phyloP scores from a whole-genome alignment of 2,888 invertebrate genomes.

The Stramonita haemastoma region DNA sequence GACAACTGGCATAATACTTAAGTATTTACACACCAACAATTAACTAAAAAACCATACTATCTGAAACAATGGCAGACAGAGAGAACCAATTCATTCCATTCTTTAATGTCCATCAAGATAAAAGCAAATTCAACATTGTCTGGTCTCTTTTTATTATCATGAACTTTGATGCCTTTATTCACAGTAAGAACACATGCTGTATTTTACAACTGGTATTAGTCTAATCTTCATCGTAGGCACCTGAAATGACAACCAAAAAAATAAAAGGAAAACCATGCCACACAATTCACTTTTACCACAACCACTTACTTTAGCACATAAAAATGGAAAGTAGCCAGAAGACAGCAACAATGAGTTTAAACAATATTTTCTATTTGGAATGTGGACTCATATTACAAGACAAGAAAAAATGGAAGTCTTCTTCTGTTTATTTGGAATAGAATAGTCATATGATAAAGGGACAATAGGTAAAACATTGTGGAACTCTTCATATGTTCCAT shows the following conservation, averaged over 20 bases:
- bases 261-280: not conserved
- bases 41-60: not conserved
- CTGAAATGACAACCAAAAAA: not conserved
- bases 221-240: not conserved
- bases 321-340: too few relatives aligned
- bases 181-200: not conserved
- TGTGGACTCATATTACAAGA: too few relatives aligned
- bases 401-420: too few relatives aligned
- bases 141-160: not conserved
- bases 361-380: too few relatives aligned
- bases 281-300: too few relatives aligned
- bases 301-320: too few relatives aligned
- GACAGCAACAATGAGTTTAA: too few relatives aligned
- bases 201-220: not conserved
- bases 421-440: too few relatives aligned
- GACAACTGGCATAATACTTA: not conserved
- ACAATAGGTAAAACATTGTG: too few relatives aligned
- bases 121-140: not conserved
- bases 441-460: too few relatives aligned
- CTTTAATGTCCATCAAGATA: not conserved
- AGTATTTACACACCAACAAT: not conserved
- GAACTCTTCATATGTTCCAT: too few relatives aligned
- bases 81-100: not conserved
- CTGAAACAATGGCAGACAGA: not conserved
- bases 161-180: not conserved